These are phyloP conservation scores for Herpetotheres cachinnans DNA, from an alignment of 2,113 vertebrate genomes.

Conservation along the genomic window DNA sequence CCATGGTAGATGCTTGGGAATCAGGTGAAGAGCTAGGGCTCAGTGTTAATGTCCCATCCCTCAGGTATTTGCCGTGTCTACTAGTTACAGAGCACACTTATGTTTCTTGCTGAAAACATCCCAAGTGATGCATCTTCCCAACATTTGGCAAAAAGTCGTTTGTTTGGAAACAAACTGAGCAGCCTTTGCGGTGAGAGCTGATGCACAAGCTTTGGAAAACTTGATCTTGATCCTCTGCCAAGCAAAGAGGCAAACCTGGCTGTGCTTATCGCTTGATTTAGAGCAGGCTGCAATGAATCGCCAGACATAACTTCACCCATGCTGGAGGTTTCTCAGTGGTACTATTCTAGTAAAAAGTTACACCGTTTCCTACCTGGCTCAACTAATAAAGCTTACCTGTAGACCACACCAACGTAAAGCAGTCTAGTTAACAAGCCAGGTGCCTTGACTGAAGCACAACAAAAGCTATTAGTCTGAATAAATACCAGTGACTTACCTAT, in stretches of 20 bases:
- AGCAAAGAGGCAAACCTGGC: not conserved
- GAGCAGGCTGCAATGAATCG: not conserved
- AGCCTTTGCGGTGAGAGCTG: not conserved
- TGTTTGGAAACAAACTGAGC: not conserved
- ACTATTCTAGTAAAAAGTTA: not conserved
- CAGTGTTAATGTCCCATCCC: not conserved
- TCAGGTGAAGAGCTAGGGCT: not conserved
- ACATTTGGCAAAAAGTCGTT: not conserved
- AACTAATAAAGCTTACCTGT: not conserved
- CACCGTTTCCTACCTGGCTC: not conserved
- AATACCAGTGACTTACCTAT: not conserved
- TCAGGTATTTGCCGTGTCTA: not conserved
- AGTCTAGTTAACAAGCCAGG: not conserved
- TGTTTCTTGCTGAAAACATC: not conserved
- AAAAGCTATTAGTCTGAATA: not conserved
- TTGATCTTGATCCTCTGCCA: not conserved
- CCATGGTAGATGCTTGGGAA: not conserved
- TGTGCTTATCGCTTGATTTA: accelerated
- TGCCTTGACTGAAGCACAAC: not conserved
- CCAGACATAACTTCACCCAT: not conserved
- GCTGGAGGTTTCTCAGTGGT: not conserved
- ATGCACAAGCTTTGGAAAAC: not conserved
- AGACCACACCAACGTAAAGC: not conserved
- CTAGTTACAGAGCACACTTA: not conserved
- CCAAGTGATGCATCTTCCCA: not conserved